Evolutionary conservation across 2,113 vertebrate species (phyloP).

Genomic region (Gallinago undulata): DNA sequence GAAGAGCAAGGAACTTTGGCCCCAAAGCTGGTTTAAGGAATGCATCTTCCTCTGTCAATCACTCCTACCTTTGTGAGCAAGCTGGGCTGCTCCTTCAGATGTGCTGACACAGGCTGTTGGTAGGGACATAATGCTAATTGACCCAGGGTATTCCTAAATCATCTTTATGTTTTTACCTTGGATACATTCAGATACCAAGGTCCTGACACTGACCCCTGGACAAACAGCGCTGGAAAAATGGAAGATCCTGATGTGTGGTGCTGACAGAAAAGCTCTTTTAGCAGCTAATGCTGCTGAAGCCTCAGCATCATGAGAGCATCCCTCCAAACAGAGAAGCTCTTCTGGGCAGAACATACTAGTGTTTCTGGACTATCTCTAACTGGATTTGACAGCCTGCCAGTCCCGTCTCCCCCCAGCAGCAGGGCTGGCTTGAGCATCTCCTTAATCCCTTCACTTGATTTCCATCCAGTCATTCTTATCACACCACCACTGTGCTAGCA

Average conservation of each 20-base stretch:
- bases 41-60: background rate
- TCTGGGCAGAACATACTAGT: background rate
- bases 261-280: background rate
- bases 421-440: background rate
- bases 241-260: rapidly evolving
- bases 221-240: rapidly evolving
- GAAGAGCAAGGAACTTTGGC: background rate
- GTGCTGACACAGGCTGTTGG: background rate
- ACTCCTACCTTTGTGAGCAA: background rate
- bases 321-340: background rate
- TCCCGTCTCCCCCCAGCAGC: background rate
- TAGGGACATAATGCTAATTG: background rate
- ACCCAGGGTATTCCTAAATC: background rate
- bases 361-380: background rate
- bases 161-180: background rate
- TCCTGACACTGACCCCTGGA: background rate
- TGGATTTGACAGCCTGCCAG: background rate
- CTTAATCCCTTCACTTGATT: background rate
- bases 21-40: background rate
- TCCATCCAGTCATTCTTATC: background rate
- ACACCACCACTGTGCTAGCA: background rate
- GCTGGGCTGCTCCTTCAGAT: background rate
- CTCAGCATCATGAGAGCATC: background rate
- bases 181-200: background rate
- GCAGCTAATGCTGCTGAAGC: background rate